Evolutionary conservation across 2,113 vertebrate species (phyloP).

Genomic region (Spea multiplicata): DNA sequence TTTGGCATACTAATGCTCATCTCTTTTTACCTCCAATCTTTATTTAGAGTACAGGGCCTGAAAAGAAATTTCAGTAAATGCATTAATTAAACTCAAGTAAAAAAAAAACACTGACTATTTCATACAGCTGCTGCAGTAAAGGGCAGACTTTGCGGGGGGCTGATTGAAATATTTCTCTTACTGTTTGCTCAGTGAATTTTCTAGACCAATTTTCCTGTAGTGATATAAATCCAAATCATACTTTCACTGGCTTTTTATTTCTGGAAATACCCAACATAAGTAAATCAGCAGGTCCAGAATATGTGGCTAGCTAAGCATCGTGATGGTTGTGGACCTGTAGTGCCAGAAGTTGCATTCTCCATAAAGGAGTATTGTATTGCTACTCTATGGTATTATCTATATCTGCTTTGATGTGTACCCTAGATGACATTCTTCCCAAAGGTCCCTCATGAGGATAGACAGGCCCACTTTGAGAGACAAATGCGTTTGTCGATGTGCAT

Average conservation of each 20-base stretch:
- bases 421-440: no score
- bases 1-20: conserved; percentile 47
- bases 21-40: background rate
- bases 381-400: no score
- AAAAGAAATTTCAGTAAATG: conserved; percentile 39
- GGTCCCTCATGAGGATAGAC: no score
- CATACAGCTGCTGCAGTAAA: conserved; percentile 42
- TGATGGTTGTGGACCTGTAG: no score
- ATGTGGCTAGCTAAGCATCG: no score
- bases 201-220: background rate
- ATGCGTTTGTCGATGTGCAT: no score
- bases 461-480: no score
- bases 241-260: background rate
- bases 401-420: no score
- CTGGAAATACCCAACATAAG: background rate
- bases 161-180: conserved; percentile 38
- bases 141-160: conserved; percentile 45
- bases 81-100: conserved; percentile 45
- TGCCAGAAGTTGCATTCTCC: no score
- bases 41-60: conserved; percentile 37
- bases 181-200: background rate
- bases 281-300: no score
- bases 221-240: conserved; percentile 5
- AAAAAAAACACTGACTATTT: conserved; percentile 45
- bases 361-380: no score